Evolutionary conservation across 2,797 vertebrate genomes (phyloP), one percentile per base, ranked within the genome.

Genomic region (Poecile montanus): DNA sequence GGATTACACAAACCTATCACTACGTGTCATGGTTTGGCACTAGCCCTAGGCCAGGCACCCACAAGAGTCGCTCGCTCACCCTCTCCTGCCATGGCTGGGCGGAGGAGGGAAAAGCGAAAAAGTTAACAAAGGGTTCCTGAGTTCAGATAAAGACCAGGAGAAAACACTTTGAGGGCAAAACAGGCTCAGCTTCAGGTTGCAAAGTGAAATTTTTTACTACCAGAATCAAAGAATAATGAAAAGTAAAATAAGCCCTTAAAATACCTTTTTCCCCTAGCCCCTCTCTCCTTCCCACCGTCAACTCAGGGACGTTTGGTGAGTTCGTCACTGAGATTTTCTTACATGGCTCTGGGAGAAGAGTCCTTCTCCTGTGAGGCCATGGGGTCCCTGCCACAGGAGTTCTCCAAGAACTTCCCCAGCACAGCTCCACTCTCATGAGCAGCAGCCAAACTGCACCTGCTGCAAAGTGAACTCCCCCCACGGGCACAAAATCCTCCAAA

Each of bases 371-470:
- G 20, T 21, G 23, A 10, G 8, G 5, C 48, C 0, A 0, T 45
- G 32, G 26, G 21, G 26, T 30, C 19, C 9, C 2, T 77, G 32
- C 9, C 32, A 34, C 0, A 0, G 48, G 8, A 30, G 40, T 2
- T 29, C 26, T 65, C 38, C 1, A 0, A 4, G 16, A 78, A 65
- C 8, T 30, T 36, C 16, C 2, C 20, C 2, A 3, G 32, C 1
- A 1, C 18, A 25, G 30, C 9, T 44, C 25, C 32, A 3, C 32
- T 53, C 60, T 34, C 32, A 34, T 0, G 0, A 30, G 21, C 32
- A 77, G 61, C 61, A 45, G 26, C 3, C 5, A 1, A 7, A 23
- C 38, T 2, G 1, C 38, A 53, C 7, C 30, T 13, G 30, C 9
- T 44, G 30, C 9, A 72, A 4, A 1, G 0, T 22, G 60, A 44